Conservation (phyloP, 2,113 vertebrate species). For the Xiphorhynchus elegans region DNA sequence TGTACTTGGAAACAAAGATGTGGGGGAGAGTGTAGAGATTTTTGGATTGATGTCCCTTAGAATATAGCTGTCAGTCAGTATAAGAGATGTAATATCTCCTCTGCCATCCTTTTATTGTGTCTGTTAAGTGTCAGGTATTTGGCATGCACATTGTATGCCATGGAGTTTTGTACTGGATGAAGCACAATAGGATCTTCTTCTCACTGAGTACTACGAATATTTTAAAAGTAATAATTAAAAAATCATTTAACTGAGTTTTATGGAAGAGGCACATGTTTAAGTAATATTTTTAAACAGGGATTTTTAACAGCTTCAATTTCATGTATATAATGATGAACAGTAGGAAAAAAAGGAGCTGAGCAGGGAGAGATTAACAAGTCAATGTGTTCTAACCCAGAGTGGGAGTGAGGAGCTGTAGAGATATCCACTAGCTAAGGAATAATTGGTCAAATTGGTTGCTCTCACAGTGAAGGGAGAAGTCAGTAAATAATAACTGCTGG, state of each 20-base stretch:
- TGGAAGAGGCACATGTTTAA: background rate
- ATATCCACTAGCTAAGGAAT: background rate
- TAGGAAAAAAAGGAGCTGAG: background rate
- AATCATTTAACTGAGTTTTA: background rate
- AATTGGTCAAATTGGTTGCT: background rate
- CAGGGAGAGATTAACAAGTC: background rate
- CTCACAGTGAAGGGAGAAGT: background rate
- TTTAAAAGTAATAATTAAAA: background rate
- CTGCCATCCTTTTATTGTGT: conserved; percentile 13
- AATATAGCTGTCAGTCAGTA: conserved; percentile 14
- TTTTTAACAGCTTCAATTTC: background rate
- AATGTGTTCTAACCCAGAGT: background rate
- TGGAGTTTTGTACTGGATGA: background rate
- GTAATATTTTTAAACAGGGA: background rate
- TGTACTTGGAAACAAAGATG: conserved; percentile 25
- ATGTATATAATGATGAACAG: background rate
- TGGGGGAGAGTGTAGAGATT: background rate
- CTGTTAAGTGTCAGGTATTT: background rate
- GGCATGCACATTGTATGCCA: background rate
- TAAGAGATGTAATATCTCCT: background rate
- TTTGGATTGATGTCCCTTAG: background rate
- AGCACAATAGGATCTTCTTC: background rate
- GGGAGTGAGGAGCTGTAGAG: background rate
- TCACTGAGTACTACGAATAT: background rate
- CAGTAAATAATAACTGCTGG: background rate